These are phyloP conservation scores for Myotis lucifugus DNA, from an alignment of 2,113 vertebrate genomes.

Conservation along the genomic window DNA sequence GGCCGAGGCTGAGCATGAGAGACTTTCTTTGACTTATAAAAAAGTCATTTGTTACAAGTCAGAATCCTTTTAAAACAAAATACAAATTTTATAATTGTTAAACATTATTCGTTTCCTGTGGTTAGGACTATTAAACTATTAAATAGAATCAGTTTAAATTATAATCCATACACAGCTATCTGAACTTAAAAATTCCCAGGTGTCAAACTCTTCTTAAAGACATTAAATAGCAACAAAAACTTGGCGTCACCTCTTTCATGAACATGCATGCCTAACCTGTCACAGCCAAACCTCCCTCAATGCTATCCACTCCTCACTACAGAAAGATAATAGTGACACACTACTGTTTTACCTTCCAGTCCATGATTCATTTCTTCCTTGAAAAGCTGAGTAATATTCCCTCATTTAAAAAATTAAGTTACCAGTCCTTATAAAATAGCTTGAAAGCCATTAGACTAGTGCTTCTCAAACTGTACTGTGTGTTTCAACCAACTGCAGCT, in stretches of 20 bases:
- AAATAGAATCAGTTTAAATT: conserved; percentile 23
- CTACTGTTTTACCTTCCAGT: background rate
- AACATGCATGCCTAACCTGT: background rate
- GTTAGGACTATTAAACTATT: conserved; percentile 20
- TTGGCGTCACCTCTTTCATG: background rate
- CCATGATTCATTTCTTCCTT: background rate
- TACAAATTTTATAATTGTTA: conserved; percentile 1
- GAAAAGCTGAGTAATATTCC: background rate
- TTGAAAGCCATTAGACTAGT: background rate
- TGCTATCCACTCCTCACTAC: background rate
- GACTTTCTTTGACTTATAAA: background rate
- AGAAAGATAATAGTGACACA: background rate
- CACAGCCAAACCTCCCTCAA: background rate
- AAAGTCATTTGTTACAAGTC: background rate
- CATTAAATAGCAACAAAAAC: background rate
- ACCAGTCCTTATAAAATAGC: background rate
- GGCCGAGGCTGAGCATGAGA: background rate
- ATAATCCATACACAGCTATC: background rate
- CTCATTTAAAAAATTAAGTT: conserved; percentile 7
- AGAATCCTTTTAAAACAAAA: conserved; percentile 45
- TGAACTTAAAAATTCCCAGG: conserved; percentile 11
- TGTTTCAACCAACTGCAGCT: background rate
- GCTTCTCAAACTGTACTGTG: background rate
- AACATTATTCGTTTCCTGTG: background rate
- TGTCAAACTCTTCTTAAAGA: background rate